phyloP scores from a whole-genome alignment of 2,797 vertebrate genomes.

The Syndactyla subalaris region DNA sequence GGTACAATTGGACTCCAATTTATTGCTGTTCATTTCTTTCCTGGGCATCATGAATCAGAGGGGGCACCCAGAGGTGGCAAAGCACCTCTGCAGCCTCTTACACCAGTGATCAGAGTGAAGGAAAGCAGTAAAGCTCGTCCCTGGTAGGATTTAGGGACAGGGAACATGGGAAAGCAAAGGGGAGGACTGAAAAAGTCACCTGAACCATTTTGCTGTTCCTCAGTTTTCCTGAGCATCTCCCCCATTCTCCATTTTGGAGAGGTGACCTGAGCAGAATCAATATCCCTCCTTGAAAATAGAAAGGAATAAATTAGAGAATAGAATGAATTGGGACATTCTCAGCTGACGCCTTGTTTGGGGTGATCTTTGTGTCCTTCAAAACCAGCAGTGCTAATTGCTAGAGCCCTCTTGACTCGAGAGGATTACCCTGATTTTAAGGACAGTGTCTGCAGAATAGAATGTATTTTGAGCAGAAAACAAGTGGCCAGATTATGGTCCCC shows the following conservation, averaged over 20 bases:
- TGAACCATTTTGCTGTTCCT: not conserved
- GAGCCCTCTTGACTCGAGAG: not conserved
- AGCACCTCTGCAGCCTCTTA: not conserved
- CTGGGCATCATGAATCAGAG: not conserved
- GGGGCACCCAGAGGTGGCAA: not conserved
- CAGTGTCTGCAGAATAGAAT: not conserved
- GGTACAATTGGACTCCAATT: not conserved
- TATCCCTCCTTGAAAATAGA: not conserved
- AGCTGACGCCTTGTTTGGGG: not conserved
- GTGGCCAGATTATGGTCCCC: slow-evolving; percentile 52
- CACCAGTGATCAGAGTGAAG: not conserved
- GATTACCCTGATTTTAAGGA: slow-evolving; percentile 6
- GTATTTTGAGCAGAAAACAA: slow-evolving; percentile 44
- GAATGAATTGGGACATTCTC: not conserved
- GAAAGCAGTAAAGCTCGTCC: not conserved
- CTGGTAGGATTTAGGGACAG: not conserved
- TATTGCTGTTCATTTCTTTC: slow-evolving; percentile 15
- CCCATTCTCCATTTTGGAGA: not conserved
- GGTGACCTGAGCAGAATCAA: not conserved
- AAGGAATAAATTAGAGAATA: not conserved
- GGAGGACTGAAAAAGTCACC: not conserved
- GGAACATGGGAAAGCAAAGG: not conserved
- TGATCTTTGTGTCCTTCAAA: not conserved
- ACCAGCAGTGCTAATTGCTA: not conserved
- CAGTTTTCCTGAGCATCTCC: not conserved